These are phyloP conservation scores for Micronycteris hirsuta DNA, from an alignment of 2,113 vertebrate species.

Conservation along the genomic window DNA sequence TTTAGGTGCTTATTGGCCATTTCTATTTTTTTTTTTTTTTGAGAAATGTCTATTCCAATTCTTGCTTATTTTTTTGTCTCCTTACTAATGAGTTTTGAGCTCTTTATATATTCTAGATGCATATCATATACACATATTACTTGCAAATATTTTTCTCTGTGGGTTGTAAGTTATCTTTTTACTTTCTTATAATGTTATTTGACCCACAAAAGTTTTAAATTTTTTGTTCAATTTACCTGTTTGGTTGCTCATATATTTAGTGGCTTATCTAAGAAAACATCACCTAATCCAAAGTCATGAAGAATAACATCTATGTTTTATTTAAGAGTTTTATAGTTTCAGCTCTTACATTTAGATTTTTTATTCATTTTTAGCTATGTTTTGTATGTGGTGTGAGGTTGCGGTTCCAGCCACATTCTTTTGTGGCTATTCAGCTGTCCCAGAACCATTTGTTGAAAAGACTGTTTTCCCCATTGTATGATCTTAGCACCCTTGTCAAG, in stretches of 20 bases:
- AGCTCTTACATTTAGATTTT: not conserved
- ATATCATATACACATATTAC: not conserved
- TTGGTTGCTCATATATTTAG: not conserved
- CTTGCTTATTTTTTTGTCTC: not conserved
- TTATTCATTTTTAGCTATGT: not conserved
- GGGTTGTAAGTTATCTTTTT: not conserved
- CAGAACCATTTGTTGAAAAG: not conserved
- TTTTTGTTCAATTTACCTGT: not conserved
- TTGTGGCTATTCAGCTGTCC: not conserved
- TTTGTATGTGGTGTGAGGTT: not conserved
- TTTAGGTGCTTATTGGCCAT: not conserved
- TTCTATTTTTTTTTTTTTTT: not conserved
- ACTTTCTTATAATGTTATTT: not conserved
- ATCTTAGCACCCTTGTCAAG: not conserved
- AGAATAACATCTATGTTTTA: not conserved
- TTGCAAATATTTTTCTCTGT: not conserved
- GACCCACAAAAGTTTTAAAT: not conserved
- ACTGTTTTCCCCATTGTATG: not conserved
- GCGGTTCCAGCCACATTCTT: not conserved
- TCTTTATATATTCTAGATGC: not conserved
- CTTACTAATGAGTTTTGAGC: not conserved
- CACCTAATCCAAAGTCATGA: not conserved
- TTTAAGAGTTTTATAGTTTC: not conserved
- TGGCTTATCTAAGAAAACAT: not conserved
- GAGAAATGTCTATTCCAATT: not conserved